These are phyloP conservation scores for Halocynthia aurantium DNA, from an alignment of 23 tunicate species.

Conservation along the genomic window DNA sequence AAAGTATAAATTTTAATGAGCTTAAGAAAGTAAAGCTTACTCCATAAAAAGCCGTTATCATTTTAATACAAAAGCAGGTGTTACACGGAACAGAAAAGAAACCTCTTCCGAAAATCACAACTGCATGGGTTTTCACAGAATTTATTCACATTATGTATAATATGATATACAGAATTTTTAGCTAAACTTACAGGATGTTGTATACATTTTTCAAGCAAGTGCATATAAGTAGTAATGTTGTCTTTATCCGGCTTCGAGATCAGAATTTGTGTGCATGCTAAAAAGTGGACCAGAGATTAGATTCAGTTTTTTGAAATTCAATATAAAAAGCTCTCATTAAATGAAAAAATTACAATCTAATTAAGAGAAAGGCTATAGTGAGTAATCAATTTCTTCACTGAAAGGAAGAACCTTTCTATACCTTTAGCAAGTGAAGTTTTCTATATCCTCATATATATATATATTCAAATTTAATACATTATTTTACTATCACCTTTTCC, in stretches of 20 bases:
- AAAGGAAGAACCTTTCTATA: no score
- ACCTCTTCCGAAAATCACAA: no score
- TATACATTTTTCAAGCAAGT: slow-evolving; percentile 75
- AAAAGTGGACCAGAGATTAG: neutral
- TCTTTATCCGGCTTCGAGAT: slow-evolving; percentile 85
- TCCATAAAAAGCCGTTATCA: neutral
- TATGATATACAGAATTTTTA: no score
- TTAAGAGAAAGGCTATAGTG: no score
- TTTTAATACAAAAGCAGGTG: neutral
- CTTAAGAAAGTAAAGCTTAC: neutral
- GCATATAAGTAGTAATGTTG: slow-evolving; percentile 60
- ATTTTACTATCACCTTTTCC: slow-evolving; percentile 56
- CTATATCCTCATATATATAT: neutral
- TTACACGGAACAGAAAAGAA: neutral
- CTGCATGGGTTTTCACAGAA: no score
- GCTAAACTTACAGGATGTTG: slow-evolving; percentile 58
- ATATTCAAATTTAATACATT: neutral
- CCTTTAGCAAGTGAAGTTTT: neutral
- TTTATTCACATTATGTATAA: no score
- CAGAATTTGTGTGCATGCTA: slow-evolving; percentile 83
- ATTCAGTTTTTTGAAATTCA: neutral
- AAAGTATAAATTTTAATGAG: neutral
- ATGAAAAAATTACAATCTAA: no score
- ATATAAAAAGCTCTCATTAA: neutral
- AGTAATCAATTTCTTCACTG: no score